Conservation (phyloP, 2,797 vertebrate species). For the Galagoides demidoff region DNA sequence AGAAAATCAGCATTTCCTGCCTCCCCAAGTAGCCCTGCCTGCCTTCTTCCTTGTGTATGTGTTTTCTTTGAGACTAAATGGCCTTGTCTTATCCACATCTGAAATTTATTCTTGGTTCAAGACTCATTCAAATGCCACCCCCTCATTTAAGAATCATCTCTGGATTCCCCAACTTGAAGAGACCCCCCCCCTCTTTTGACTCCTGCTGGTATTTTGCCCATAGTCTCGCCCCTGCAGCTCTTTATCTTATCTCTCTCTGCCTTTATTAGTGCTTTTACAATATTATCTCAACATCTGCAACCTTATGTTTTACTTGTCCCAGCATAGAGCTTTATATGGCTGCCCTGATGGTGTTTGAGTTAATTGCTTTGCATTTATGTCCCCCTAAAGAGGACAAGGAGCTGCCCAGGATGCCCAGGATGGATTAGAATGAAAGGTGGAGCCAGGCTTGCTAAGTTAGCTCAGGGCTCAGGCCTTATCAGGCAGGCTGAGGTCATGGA, state of each 20-base stretch:
- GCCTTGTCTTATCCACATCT: background rate
- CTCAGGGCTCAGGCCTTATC: background rate
- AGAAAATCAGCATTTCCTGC: background rate
- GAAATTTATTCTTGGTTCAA: background rate
- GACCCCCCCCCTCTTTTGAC: background rate
- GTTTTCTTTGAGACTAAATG: background rate
- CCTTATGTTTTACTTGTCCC: background rate
- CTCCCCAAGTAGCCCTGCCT: background rate
- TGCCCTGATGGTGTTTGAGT: background rate
- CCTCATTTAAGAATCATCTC: background rate
- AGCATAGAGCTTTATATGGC: background rate
- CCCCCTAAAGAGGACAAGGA: background rate
- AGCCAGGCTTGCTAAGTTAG: background rate
- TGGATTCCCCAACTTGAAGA: background rate
- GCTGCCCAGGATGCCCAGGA: background rate
- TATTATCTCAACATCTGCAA: background rate
- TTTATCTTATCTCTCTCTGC: background rate
- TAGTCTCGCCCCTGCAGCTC: background rate
- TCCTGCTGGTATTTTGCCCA: background rate
- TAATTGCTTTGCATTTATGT: background rate
- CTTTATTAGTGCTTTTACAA: slow-evolving; percentile 1
- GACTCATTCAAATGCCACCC: background rate
- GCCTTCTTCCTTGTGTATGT: background rate
- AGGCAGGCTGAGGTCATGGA: background rate
- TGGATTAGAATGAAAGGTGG: background rate